Evolutionary conservation across 37 sponge, comb jelly and placozoan genomes (phyloP), one percentile per base, ranked within the genome.

Genomic region (Haliclona indistincta): DNA sequence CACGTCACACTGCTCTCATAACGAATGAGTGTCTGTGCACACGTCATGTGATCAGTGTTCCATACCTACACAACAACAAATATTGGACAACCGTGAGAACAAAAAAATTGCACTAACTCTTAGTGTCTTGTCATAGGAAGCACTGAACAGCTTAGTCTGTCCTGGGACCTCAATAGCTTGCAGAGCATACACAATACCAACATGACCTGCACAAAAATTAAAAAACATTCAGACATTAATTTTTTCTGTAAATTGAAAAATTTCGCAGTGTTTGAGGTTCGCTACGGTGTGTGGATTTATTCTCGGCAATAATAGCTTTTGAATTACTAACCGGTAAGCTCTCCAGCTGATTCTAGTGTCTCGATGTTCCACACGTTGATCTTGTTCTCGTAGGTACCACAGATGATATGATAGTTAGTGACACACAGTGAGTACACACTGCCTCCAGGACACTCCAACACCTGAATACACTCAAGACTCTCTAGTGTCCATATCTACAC

Each of bases 1-100:
- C 92, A 97, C 0, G 91, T 83, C 33, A 97, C 94, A 75, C 94
- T 93, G 49, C 97, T 93, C 64, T 97, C 92, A 63, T 97, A 94
- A 25, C 97, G 37, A 26, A 88, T 84, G 61, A 97, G 81, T 13
- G 97, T 94, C 89, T 97, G 97, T 1, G 75, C 82, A 54, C 92
- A 94, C 0, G 81, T 85, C 91, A 94, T 88, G 83, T 85, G 85
- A 58, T 94, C 94, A 67, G 94, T 60, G 70, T 94, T 93, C 97
- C 97, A 97, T 15, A 97, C 92, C 92, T 97, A 17, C 8, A 68
- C 15, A 23, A 60, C 2, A 41, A 7, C 25, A 2, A 33, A 67
- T 20, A 28, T 60, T 20, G 15, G 15, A 10, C 13, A 47, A 68
- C 15, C 20, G 62, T 20, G 23, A 41, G 2, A 26, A 2, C 25